phyloP scores from a whole-genome alignment of 1,140 invertebrate genomes.

The Pseudomyrmex sp. region DNA sequence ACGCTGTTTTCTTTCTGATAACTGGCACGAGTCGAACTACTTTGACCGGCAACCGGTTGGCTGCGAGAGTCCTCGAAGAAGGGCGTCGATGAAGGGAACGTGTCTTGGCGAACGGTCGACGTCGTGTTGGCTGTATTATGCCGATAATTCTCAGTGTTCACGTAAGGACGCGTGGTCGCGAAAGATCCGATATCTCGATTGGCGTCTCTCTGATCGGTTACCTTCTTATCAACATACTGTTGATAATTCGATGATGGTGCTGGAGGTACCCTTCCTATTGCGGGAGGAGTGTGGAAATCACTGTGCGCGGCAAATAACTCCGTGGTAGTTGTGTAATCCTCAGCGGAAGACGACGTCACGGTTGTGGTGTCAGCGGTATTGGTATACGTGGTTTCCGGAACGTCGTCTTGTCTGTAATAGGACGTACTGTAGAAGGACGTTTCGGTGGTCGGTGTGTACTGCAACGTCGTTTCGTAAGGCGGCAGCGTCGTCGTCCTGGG shows the following conservation, averaged over 20 bases:
- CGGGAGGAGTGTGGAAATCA: slow-evolving; percentile 43
- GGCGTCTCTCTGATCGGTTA: not conserved
- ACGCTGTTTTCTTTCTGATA: slow-evolving; percentile 32
- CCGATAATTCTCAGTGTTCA: slow-evolving; percentile 61
- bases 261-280: slow-evolving; percentile 29
- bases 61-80: not conserved
- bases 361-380: not conserved
- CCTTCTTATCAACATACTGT: slow-evolving; percentile 6
- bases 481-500: slow-evolving; percentile 74
- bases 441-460: slow-evolving; percentile 57
- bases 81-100: not conserved
- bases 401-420: slow-evolving; percentile 32
- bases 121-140: slow-evolving; percentile 27
- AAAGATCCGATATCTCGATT: not conserved
- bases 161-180: slow-evolving; percentile 57
- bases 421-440: slow-evolving; percentile 50
- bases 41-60: not conserved
- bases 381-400: slow-evolving; percentile 45
- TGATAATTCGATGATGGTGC: slow-evolving; percentile 34
- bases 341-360: slow-evolving; percentile 10
- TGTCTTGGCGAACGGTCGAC: not conserved
- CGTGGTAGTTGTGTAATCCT: slow-evolving; percentile 25
- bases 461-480: slow-evolving; percentile 64
- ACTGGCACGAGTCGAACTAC: not conserved
- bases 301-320: slow-evolving; percentile 41